These are phyloP conservation scores for Drosophila koepferae DNA, from an alignment of 2,888 invertebrate species.

Conservation along the genomic window DNA sequence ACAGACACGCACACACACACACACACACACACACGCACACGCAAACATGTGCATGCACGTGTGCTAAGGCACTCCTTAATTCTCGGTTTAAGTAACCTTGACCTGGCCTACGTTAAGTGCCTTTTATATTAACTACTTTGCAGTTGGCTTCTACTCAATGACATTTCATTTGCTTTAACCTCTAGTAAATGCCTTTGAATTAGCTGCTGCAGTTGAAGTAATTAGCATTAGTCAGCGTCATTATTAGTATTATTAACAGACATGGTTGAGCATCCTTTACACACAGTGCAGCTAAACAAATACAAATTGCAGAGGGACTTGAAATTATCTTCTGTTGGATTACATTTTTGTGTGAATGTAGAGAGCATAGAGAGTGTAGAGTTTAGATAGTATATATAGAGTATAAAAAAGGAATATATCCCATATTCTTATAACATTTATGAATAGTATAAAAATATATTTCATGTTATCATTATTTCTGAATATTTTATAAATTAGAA, in stretches of 20 bases:
- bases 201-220: slow-evolving; percentile 15
- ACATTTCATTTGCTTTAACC: slow-evolving; percentile 27
- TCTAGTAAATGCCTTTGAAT: slow-evolving; percentile 37
- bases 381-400: not conserved
- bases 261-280: not conserved
- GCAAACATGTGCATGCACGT: not conserved
- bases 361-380: not conserved
- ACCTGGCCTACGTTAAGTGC: slow-evolving; percentile 19
- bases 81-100: slow-evolving; percentile 31
- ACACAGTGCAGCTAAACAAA: not conserved
- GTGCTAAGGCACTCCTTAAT: slow-evolving; percentile 5
- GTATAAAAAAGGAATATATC: not conserved
- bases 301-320: not conserved
- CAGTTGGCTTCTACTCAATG: slow-evolving; percentile 7
- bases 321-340: not conserved
- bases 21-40: not conserved
- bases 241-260: not conserved
- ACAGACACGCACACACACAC: slow-evolving; percentile 3
- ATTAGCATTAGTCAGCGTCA: slow-evolving; percentile 21
- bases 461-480: no score
- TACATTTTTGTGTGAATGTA: not conserved
- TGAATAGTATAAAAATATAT: no score
- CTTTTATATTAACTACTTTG: slow-evolving; percentile 11
- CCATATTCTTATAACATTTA: no score
- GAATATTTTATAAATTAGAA: no score